Evolutionary conservation across 2,797 vertebrate species (phyloP).

Genomic region (Chelonia mydas): DNA sequence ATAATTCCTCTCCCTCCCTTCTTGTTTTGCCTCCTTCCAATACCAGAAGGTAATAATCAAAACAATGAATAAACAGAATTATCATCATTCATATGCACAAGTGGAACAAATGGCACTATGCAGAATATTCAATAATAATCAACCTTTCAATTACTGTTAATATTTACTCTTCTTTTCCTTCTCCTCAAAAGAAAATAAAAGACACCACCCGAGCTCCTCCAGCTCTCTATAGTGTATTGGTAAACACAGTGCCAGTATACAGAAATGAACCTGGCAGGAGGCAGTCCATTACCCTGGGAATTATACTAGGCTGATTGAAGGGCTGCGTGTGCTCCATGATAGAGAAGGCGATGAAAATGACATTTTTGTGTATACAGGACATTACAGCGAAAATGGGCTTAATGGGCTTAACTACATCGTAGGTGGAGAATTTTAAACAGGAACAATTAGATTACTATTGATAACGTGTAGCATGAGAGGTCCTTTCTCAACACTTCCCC

Average conservation of each 20-base stretch:
- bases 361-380: neutral
- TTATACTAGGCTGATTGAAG: neutral
- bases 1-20: neutral
- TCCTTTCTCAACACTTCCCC: neutral
- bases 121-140: neutral
- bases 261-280: neutral
- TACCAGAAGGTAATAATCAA: neutral
- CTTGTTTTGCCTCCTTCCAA: neutral
- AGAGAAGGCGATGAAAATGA: neutral
- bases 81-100: neutral
- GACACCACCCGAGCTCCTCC: neutral
- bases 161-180: neutral
- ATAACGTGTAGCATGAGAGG: neutral
- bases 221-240: neutral
- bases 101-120: neutral
- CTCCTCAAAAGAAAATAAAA: neutral
- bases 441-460: neutral
- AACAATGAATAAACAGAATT: neutral
- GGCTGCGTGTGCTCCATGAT: fast-evolving
- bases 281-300: neutral
- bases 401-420: neutral
- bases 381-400: neutral
- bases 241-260: neutral
- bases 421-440: neutral
- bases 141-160: neutral